A percentile compares a stretch with the other conserved stretches of the same genome.
Conservation (phyloP, 35 echinoderm and acorn worm species). For the Acanthaster planci region DNA sequence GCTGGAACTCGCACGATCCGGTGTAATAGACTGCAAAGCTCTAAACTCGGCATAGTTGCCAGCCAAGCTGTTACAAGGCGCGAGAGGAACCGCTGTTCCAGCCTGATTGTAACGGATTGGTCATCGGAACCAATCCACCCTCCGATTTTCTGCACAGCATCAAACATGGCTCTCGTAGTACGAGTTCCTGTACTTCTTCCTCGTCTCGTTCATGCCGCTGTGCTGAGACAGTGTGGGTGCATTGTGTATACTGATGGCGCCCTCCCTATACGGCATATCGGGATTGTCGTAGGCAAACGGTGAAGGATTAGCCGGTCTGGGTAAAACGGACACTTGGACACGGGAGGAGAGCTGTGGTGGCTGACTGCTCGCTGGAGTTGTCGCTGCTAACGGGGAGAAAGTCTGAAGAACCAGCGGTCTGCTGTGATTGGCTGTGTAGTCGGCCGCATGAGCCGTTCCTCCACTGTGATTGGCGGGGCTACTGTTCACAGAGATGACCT, state of each 20-base stretch:
- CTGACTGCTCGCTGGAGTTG: too few species aligned
- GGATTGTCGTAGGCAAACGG: background rate
- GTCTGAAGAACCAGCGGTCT: background rate
- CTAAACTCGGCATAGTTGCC: too few species aligned
- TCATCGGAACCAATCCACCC: too few species aligned
- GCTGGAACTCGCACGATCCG: too few species aligned
- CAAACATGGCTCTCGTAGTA: constrained; percentile 7
- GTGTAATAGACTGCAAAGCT: too few species aligned
- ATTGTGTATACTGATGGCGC: background rate
- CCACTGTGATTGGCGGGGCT: background rate
- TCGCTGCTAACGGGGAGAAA: background rate
- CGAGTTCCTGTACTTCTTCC: background rate
- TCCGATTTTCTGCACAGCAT: too few species aligned
- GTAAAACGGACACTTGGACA: background rate
- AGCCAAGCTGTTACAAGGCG: too few species aligned
- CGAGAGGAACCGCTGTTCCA: too few species aligned
- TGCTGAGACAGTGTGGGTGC: background rate
- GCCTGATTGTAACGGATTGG: too few species aligned
- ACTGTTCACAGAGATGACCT: too few species aligned
- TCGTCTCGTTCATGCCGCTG: background rate
- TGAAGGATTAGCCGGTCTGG: background rate
- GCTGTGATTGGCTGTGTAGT: background rate
- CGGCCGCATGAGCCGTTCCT: background rate
- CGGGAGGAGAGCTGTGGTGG: background rate
- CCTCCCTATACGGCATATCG: background rate